Conservation (phyloP, 2,113 vertebrate genomes). For the Circaetus cinerascens region DNA sequence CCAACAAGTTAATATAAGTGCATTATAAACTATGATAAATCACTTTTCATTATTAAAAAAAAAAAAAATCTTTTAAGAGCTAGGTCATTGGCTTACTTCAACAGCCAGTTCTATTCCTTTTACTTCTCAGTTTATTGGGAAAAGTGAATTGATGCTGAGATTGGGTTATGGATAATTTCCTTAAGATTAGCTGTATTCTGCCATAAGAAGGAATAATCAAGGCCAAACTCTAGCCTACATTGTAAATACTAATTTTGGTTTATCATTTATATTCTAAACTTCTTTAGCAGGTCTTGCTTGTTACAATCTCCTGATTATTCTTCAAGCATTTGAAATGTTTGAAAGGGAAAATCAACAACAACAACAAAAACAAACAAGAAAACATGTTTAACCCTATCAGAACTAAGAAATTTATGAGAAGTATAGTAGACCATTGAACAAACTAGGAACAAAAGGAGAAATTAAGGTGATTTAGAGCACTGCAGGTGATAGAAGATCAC, state of each 20-base stretch:
- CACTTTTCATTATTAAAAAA: not conserved
- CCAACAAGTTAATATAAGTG: not conserved
- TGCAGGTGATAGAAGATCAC: not conserved
- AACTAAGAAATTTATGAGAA: not conserved
- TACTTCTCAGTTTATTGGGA: not conserved
- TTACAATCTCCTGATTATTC: not conserved
- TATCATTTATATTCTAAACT: not conserved
- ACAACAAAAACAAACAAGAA: not conserved
- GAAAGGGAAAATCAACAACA: not conserved
- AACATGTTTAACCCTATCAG: not conserved
- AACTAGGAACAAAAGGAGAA: not conserved
- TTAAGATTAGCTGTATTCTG: not conserved
- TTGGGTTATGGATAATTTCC: not conserved
- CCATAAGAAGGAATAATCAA: not conserved
- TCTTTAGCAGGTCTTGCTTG: not conserved
- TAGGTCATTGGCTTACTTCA: not conserved
- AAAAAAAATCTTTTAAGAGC: not conserved
- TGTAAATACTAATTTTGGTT: not conserved
- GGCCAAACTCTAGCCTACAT: not conserved
- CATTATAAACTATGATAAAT: not conserved
- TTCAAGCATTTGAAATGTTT: not conserved
- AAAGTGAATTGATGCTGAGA: not conserved
- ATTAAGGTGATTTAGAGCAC: not conserved
- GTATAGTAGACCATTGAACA: not conserved
- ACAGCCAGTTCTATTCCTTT: not conserved